These are phyloP conservation scores for Scartelaos histophorus DNA, from an alignment of 2,113 vertebrate genomes.

Conservation along the genomic window DNA sequence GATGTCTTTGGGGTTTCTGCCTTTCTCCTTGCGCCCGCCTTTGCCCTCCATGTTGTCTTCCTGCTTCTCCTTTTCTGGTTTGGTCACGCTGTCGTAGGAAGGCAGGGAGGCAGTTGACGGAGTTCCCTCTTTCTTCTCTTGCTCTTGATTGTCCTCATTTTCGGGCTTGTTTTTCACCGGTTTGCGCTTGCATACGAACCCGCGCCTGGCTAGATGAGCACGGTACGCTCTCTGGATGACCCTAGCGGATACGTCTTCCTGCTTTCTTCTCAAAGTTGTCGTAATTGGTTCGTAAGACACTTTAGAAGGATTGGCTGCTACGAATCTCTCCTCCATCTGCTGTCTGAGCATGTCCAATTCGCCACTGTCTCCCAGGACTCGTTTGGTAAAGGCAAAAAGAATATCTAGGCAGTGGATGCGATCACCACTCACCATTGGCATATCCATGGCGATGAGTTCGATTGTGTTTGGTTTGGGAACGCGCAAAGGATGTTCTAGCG, in stretches of 20 bases:
- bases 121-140: conserved; percentile 93
- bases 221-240: conserved; percentile 95
- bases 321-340: conserved; percentile 98
- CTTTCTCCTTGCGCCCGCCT: conserved; percentile 87
- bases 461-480: conserved; percentile 98
- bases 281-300: conserved; percentile 99
- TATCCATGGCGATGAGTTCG: conserved; percentile 98
- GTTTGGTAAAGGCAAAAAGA: conserved; percentile 98
- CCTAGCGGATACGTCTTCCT: conserved; percentile 91
- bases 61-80: conserved; percentile 96
- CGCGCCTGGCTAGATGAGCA: conserved; percentile 80
- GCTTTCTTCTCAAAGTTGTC: conserved; percentile 93
- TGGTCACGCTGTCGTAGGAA: conserved; percentile 98
- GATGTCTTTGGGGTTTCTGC: conserved; percentile 92
- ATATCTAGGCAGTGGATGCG: conserved; percentile 99
- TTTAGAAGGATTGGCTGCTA: conserved; percentile 98
- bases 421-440: conserved; percentile 98
- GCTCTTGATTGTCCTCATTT: conserved; percentile 87
- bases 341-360: conserved; percentile 96
- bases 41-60: conserved; percentile 88
- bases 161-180: conserved; percentile 84
- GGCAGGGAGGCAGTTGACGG: conserved; percentile 96
- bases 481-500: conserved; percentile 91
- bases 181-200: conserved; percentile 85
- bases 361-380: conserved; percentile 95